phyloP scores from a whole-genome alignment of 2,888 invertebrate genomes.

The Chironomus tentans region DNA sequence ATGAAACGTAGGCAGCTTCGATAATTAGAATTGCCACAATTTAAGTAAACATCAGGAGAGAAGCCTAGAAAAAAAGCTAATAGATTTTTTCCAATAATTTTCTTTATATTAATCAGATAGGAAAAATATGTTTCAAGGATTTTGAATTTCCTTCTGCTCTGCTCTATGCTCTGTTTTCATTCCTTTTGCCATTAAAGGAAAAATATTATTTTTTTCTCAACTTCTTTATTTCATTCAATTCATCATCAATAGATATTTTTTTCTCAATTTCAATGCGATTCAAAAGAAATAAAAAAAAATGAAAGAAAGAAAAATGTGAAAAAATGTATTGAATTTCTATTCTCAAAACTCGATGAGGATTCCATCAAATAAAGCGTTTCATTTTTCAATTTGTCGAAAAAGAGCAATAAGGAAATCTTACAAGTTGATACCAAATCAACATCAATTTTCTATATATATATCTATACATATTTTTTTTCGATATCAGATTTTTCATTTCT shows the following conservation, averaged over 20 bases:
- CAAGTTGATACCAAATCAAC: conserved; percentile 6
- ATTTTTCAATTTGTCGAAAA: conserved; percentile 19
- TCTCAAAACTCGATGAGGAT: not conserved
- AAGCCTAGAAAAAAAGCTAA: too few species aligned
- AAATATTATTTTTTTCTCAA: not conserved
- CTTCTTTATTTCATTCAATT: not conserved
- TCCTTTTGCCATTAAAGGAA: too few species aligned
- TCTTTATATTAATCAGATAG: too few species aligned
- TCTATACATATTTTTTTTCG: not conserved
- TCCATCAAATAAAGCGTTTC: conserved; percentile 15
- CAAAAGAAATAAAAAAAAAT: not conserved
- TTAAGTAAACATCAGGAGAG: too few species aligned
- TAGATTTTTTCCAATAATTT: too few species aligned
- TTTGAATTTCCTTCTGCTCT: too few species aligned
- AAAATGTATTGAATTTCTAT: conserved; percentile 6
- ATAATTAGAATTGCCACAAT: too few species aligned
- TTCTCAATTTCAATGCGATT: not conserved
- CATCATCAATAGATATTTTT: conserved; percentile 9
- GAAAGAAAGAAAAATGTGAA: not conserved
- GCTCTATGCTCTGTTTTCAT: not conserved
- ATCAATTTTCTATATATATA: not conserved
- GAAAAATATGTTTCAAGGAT: too few species aligned
- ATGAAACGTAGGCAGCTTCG: too few species aligned
- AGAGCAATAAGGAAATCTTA: conserved; percentile 4
- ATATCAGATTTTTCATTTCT: not conserved